Evolutionary conservation across 1,140 invertebrate genomes (phyloP), one percentile per base, ranked within the genome.

Genomic region (Dysdera silvatica): DNA sequence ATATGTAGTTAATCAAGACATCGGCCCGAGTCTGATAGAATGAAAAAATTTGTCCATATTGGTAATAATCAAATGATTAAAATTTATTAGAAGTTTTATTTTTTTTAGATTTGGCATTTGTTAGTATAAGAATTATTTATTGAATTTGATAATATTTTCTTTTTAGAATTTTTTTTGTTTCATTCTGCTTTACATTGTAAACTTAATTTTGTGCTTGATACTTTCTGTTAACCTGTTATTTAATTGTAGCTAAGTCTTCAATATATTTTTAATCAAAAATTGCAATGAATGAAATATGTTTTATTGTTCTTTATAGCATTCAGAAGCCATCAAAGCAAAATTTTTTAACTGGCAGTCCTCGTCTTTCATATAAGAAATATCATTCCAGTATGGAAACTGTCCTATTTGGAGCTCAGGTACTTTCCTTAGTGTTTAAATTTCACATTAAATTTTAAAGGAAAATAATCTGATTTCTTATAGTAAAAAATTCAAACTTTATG

Each of bases 341-440:
- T n/a, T 59, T 65, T 47, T 28, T 53, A 18, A 53, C 55, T 60
- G 52, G 57, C 23, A 66, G 64, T 29, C 64, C 64, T 20, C 58
- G 64, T 49, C 45, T 61, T 35, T 60, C 57, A 40, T 55, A 33
- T 33, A 66, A 66, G 56, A 66, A 60, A 51, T 43, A 51, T 43
- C 65, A 41, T 59, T 67, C 65, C 24, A 62, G 65, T 52, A 43
- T 67, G 37, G 65, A 67, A 55, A 59, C 60, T 33, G 45, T 67
- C 20, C 55, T 67, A 32, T 63, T 67, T 54, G 65, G 65, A 28
- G 18, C 28, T 12, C 65, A 66, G 63, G 63, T 65, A 60, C 23
- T 41, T 18, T 18, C n/a, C 5, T 20, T 12, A 41, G n/a, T 41
- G 23, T 41, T 6, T 41, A 41, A 41, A 10, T 41, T 18, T 41